Evolutionary conservation across 2,888 invertebrate genomes (phyloP).

Genomic region (Malthinus seriepunctatus): DNA sequence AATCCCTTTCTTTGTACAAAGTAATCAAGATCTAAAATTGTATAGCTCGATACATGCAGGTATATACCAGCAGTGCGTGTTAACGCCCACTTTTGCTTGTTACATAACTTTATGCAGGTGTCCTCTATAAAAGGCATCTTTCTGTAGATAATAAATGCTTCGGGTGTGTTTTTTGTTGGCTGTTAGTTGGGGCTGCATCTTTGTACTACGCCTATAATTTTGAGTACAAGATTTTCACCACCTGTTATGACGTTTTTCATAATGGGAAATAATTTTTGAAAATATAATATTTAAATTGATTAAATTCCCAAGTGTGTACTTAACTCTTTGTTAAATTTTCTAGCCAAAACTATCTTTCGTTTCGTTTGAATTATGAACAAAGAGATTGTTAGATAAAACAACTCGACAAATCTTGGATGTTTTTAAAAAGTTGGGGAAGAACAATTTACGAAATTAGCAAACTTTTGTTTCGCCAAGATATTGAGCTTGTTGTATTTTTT

Average conservation of each 20-base stretch:
- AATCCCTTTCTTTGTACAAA: too few species aligned
- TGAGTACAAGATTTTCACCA: neutral
- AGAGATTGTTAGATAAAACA: neutral
- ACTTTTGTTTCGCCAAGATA: neutral
- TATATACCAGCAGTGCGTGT: slow-evolving; percentile 11
- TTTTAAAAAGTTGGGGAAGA: neutral
- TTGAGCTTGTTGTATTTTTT: neutral
- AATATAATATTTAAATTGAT: too few species aligned
- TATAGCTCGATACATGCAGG: neutral
- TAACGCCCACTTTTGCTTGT: slow-evolving; percentile 6
- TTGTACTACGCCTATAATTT: neutral
- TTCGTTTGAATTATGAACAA: neutral
- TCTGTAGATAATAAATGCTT: slow-evolving; percentile 5
- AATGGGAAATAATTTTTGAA: too few species aligned
- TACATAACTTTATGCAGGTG: slow-evolving; percentile 14
- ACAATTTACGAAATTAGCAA: neutral
- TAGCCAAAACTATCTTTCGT: neutral
- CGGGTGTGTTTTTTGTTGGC: neutral
- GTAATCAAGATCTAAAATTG: too few species aligned
- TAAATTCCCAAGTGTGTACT: too few species aligned
- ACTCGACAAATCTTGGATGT: slow-evolving; percentile 1
- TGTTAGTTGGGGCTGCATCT: slow-evolving; percentile 2
- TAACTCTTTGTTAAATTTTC: too few species aligned
- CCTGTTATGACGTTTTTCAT: neutral
- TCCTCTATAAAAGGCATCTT: slow-evolving; percentile 6